These are phyloP conservation scores for Agapostemon virescens DNA, from an alignment of 2,888 invertebrate genomes.

Conservation along the genomic window DNA sequence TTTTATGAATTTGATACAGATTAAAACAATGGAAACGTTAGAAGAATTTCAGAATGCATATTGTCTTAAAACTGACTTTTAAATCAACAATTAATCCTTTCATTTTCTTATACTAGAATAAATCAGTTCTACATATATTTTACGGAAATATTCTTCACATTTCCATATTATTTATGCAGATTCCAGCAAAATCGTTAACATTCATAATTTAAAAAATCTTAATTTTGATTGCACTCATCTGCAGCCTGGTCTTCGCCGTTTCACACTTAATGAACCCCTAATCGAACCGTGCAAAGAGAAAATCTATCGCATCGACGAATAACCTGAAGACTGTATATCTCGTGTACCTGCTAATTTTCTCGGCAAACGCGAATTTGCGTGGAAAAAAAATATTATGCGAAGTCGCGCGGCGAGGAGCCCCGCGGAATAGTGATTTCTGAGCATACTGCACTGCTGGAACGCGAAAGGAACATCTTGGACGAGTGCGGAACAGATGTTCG, in stretches of 20 bases:
- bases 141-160: no score
- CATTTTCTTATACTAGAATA: not conserved
- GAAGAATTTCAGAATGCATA: no score
- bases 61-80: no score
- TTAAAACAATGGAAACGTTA: no score
- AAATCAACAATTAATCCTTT: not conserved
- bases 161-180: no score
- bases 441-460: slow-evolving; percentile 1
- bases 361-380: slow-evolving; percentile 1
- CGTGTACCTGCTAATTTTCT: not conserved
- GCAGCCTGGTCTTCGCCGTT: not conserved
- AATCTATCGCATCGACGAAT: not conserved
- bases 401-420: slow-evolving; percentile 10
- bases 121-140: no score
- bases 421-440: slow-evolving; percentile 21
- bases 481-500: slow-evolving; percentile 51
- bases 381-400: slow-evolving; percentile 34
- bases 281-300: not conserved
- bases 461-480: slow-evolving; percentile 22
- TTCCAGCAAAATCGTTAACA: no score
- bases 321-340: not conserved
- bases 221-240: no score
- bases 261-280: not conserved
- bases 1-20: no score
- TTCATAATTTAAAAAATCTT: no score